Evolutionary conservation across 2,797 vertebrate species (phyloP).

Genomic region (Sciaenops ocellatus): DNA sequence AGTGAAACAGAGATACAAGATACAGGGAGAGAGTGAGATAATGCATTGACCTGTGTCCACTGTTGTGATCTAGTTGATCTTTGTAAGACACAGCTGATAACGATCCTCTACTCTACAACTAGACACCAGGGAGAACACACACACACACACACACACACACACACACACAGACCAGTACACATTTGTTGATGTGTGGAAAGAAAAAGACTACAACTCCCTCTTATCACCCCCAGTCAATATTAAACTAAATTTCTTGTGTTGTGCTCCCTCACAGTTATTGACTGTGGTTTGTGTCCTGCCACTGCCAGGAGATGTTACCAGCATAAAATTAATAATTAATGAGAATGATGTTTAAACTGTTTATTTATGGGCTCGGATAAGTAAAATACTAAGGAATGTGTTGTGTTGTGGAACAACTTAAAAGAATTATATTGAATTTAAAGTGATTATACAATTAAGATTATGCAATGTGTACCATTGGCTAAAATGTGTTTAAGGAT

Average conservation of each 20-base stretch:
- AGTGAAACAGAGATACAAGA: constrained; percentile 41
- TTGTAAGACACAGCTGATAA: constrained; percentile 71
- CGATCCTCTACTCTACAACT: constrained; percentile 60
- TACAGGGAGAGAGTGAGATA: constrained; percentile 46
- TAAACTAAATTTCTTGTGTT: constrained; percentile 38
- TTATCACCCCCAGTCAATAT: constrained; percentile 63
- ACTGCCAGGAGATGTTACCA: not conserved
- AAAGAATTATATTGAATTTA: not conserved
- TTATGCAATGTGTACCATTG: not conserved
- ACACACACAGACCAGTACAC: constrained; percentile 9
- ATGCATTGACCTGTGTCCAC: constrained; percentile 67
- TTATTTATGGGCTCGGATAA: not conserved
- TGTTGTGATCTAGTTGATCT: constrained; percentile 66
- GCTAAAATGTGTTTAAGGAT: not conserved
- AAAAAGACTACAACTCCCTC: constrained; percentile 50
- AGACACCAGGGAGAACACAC: constrained; percentile 53
- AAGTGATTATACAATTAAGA: not conserved
- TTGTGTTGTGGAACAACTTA: not conserved
- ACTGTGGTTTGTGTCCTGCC: constrained; percentile 32
- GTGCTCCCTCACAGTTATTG: constrained; percentile 25
- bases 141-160: constrained; percentile 15
- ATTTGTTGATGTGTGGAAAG: constrained; percentile 18
- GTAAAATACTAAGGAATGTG: not conserved
- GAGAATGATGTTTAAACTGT: not conserved
- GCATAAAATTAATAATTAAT: not conserved